Conservation (phyloP, 2,797 vertebrate genomes). For the Linurgus olivaceus region DNA sequence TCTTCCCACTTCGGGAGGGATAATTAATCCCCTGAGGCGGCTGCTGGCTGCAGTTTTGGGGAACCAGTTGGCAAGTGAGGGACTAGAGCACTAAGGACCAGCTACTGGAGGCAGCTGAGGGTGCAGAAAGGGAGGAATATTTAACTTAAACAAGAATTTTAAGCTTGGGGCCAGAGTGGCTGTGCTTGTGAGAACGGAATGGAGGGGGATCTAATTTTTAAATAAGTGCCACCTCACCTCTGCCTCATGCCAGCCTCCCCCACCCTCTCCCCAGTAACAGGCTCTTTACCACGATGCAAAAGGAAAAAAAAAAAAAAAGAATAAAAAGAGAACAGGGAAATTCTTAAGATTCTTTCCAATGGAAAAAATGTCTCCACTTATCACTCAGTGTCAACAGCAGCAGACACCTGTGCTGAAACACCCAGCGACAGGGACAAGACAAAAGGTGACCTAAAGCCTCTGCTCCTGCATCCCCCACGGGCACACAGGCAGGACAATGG, state of each 20-base stretch:
- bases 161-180: neutral
- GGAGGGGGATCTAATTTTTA: neutral
- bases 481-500: rapidly evolving
- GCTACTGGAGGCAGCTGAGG: neutral
- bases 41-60: neutral
- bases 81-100: neutral
- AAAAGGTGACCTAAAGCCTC: neutral
- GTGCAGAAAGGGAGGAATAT: neutral
- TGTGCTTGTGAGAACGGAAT: neutral
- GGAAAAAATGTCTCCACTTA: conserved; percentile 30
- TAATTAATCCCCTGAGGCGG: neutral
- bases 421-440: neutral
- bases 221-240: neutral
- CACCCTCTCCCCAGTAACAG: neutral
- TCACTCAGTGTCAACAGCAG: conserved; percentile 47
- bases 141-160: neutral
- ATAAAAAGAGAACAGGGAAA: conserved; percentile 41
- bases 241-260: neutral
- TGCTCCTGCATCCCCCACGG: neutral
- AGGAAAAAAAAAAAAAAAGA: neutral
- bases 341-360: conserved; percentile 50
- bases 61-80: neutral
- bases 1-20: neutral
- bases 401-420: conserved; percentile 56
- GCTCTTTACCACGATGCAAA: neutral